phyloP scores from a whole-genome alignment of 2,797 vertebrate genomes.

The Anguilla anguilla region DNA sequence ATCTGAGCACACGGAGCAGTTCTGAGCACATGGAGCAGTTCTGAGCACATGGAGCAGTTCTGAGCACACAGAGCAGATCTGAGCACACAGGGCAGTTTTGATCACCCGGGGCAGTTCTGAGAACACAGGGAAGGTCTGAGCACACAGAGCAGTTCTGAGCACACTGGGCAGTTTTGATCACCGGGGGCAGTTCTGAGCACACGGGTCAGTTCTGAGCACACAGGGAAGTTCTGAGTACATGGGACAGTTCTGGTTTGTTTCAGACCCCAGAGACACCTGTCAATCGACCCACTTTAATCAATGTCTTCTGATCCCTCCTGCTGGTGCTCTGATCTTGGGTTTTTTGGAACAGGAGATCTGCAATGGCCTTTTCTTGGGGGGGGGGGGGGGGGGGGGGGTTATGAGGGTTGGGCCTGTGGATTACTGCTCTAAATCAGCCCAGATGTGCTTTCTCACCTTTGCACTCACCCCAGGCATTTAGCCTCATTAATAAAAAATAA shows the following conservation, averaged over 20 bases:
- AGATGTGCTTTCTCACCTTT: conserved; percentile 67
- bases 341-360: conserved; percentile 67
- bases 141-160: no score
- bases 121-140: no score
- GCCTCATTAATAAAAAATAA: conserved; percentile 7
- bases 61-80: no score
- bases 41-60: no score
- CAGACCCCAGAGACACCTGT: conserved; percentile 69
- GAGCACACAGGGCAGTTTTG: no score
- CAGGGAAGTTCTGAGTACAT: not conserved
- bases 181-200: no score
- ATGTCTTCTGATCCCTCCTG: conserved; percentile 83
- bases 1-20: no score
- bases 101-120: no score
- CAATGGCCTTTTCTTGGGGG: conserved; percentile 35
- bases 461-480: conserved; percentile 44
- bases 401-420: conserved; percentile 71
- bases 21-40: no score
- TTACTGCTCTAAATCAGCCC: conserved; percentile 88
- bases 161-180: no score
- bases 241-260: conserved; percentile 18
- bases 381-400: conserved; percentile 49
- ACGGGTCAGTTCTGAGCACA: no score
- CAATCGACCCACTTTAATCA: conserved; percentile 82
- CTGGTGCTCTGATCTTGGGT: conserved; percentile 81